Percentiles rank a stretch among this genome's conserved stretches.
Conservation (phyloP, 2,888 invertebrate species). For the Parochlus steinenii region DNA sequence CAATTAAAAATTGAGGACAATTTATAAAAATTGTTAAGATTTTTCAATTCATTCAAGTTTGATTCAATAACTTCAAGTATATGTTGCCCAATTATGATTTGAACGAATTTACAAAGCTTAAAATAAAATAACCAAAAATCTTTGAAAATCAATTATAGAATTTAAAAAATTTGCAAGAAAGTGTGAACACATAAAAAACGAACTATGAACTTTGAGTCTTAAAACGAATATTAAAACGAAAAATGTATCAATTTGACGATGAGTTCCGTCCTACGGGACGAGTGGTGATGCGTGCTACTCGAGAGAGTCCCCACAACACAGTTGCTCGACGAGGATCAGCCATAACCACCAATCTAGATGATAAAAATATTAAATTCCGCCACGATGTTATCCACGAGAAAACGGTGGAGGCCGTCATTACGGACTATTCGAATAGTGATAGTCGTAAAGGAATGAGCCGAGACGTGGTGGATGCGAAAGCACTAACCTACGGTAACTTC, state of each 20-base stretch:
- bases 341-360: slow-evolving; percentile 40
- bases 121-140: too few relatives aligned
- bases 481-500: slow-evolving; percentile 28
- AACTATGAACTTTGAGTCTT: neutral
- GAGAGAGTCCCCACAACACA: slow-evolving; percentile 16
- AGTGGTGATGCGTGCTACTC: slow-evolving; percentile 22
- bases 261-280: slow-evolving; percentile 21
- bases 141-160: too few relatives aligned
- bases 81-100: too few relatives aligned
- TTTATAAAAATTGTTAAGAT: too few relatives aligned
- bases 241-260: slow-evolving; percentile 22
- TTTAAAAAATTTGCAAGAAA: neutral
- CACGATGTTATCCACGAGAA: slow-evolving; percentile 38
- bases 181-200: neutral
- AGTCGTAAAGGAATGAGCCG: slow-evolving; percentile 6
- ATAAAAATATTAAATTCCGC: slow-evolving; percentile 27
- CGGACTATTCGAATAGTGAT: slow-evolving; percentile 25
- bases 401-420: slow-evolving; percentile 35
- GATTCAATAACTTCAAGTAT: too few relatives aligned
- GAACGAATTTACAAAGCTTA: too few relatives aligned
- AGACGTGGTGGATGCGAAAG: slow-evolving; percentile 20
- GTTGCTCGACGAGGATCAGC: slow-evolving; percentile 32
- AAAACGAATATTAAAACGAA: slow-evolving; percentile 5
- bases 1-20: too few relatives aligned
- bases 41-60: too few relatives aligned